A percentile compares a stretch with the other conserved stretches of the same genome.
phyloP scores from a whole-genome alignment of 2,113 vertebrate species.

The Ahaetulla prasina region DNA sequence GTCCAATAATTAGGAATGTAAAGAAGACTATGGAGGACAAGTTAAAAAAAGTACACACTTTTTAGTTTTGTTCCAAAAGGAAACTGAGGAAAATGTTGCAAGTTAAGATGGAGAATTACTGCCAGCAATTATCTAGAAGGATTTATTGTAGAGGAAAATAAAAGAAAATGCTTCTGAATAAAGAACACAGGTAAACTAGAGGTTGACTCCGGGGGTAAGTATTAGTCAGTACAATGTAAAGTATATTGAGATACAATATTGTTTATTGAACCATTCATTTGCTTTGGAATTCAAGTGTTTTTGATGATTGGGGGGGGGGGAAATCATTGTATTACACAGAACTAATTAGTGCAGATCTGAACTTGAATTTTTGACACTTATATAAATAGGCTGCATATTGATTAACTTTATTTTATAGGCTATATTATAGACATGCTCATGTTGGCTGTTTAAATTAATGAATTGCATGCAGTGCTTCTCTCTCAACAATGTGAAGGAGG shows the following conservation, averaged over 20 bases:
- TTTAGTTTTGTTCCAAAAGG: neutral
- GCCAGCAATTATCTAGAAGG: neutral
- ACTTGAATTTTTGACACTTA: constrained; percentile 47
- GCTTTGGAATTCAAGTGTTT: neutral
- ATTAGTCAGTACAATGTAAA: neutral
- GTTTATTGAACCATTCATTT: neutral
- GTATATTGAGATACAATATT: neutral
- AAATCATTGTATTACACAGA: constrained; percentile 33
- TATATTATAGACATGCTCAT: constrained; percentile 9
- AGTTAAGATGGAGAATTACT: neutral
- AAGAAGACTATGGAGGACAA: neutral
- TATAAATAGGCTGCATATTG: constrained; percentile 33
- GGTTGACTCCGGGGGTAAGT: neutral
- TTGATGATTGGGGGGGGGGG: neutral
- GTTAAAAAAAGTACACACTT: neutral
- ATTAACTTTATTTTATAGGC: constrained; percentile 27
- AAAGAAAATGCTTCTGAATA: neutral
- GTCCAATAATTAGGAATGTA: neutral
- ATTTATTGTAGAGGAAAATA: neutral
- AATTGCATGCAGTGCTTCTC: constrained; percentile 25
- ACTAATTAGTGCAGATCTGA: constrained; percentile 40
- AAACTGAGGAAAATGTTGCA: neutral
- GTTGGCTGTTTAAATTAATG: constrained; percentile 18
- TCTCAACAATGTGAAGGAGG: constrained; percentile 1
- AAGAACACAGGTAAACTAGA: neutral